Percentiles rank a stretch among this genome's conserved stretches.
phyloP scores from a whole-genome alignment of 2,888 invertebrate species.

The Caenorhabditis doughertyi region DNA sequence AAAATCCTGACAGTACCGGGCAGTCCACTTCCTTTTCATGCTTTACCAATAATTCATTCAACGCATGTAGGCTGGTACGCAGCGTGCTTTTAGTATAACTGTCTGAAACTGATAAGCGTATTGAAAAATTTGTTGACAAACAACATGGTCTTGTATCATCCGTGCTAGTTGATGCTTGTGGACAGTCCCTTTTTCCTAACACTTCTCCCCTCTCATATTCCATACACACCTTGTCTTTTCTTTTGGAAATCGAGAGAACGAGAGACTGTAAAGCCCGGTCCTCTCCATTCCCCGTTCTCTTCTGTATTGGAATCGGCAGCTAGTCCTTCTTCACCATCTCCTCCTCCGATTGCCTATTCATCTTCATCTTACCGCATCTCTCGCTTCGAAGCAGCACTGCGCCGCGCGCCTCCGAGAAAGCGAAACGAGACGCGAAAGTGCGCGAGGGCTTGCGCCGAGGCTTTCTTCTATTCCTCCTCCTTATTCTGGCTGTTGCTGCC shows the following conservation, averaged over 20 bases:
- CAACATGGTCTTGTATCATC: constrained; percentile 5
- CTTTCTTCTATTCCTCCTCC: constrained; percentile 40
- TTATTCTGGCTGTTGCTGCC: constrained; percentile 47
- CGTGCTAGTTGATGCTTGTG: constrained; percentile 14
- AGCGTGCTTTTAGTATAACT: neutral
- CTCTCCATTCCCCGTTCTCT: constrained; percentile 31
- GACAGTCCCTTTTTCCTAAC: constrained; percentile 39
- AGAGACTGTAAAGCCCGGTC: constrained; percentile 49
- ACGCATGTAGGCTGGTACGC: neutral
- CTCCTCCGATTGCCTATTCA: constrained; percentile 52
- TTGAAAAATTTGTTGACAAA: constrained; percentile 30
- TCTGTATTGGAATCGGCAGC: constrained; percentile 33
- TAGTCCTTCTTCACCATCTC: constrained; percentile 28
- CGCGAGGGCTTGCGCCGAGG: constrained; percentile 32
- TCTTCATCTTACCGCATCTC: constrained; percentile 37
- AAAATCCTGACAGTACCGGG: too few relatives aligned
- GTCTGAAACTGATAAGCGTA: constrained; percentile 31
- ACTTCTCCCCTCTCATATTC: constrained; percentile 21
- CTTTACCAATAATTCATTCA: too few relatives aligned
- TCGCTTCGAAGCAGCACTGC: constrained; percentile 15
- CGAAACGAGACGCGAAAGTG: constrained; percentile 52
- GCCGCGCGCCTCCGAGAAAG: constrained; percentile 54
- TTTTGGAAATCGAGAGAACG: constrained; percentile 32
- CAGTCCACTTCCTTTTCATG: too few relatives aligned
- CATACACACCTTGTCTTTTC: constrained; percentile 27